phyloP scores from a whole-genome alignment of 2,888 invertebrate species.

The Acutogordius australiensis region DNA sequence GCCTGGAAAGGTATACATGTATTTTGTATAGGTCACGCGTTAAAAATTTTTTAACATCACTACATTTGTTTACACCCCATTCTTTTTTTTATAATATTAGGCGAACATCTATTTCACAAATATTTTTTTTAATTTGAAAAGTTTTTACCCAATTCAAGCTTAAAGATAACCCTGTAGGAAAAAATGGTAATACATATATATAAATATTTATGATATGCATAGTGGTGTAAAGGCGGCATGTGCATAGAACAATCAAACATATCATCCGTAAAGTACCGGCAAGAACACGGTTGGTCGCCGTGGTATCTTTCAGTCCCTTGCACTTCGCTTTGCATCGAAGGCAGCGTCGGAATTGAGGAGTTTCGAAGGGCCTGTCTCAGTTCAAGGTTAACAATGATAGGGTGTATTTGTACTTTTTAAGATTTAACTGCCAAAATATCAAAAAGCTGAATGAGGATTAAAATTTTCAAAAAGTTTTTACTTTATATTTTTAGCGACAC shows the following conservation, averaged over 20 bases:
- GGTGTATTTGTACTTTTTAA: no score
- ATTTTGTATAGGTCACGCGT: no score
- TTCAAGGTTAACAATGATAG: no score
- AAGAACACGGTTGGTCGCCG: background rate
- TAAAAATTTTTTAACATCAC: no score
- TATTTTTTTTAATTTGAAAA: no score
- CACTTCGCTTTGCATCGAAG: background rate
- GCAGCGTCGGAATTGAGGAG: background rate
- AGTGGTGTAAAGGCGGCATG: constrained; percentile 5
- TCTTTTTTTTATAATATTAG: no score
- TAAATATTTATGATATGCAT: background rate
- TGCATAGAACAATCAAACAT: background rate
- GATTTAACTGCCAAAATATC: background rate
- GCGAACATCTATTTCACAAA: no score
- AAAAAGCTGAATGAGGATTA: background rate
- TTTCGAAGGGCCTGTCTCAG: background rate
- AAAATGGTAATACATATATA: background rate
- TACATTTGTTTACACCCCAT: no score
- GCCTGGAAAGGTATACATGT: background rate
- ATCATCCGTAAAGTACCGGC: background rate
- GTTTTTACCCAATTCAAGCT: no score
- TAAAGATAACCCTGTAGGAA: no score
- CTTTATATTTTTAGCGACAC: background rate
- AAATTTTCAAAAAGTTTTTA: background rate
- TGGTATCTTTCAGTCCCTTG: constrained; percentile 10